phyloP scores from a whole-genome alignment of 1,140 invertebrate genomes.

The Drosophila neocordata region DNA sequence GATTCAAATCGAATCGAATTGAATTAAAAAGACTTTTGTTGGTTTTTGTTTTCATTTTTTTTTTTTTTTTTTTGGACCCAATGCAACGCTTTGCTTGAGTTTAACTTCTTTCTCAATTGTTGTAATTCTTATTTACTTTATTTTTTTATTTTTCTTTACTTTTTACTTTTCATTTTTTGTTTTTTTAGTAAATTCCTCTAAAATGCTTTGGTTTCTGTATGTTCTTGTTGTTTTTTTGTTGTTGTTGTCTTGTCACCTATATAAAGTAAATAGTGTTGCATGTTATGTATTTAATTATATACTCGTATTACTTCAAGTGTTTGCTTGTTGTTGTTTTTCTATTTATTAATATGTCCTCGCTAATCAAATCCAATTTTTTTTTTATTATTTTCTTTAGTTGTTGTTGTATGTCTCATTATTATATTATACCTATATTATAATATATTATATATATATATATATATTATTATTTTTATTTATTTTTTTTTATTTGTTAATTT shows the following conservation, averaged over 20 bases:
- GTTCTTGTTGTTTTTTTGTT: slow-evolving; percentile 33
- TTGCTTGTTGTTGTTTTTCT: slow-evolving; percentile 25
- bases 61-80: slow-evolving; percentile 59
- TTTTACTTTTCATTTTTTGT: slow-evolving; percentile 44
- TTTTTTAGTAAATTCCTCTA: slow-evolving; percentile 75
- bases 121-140: slow-evolving; percentile 35
- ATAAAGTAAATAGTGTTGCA: slow-evolving; percentile 79
- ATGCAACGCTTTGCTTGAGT: slow-evolving; percentile 72
- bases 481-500: slow-evolving; percentile 25
- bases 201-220: slow-evolving; percentile 72
- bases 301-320: slow-evolving; percentile 29
- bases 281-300: slow-evolving; percentile 54
- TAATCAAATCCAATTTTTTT: slow-evolving; percentile 73
- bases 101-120: slow-evolving; percentile 27
- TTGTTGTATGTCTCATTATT: not conserved
- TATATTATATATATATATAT: slow-evolving; percentile 40
- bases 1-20: slow-evolving; percentile 35
- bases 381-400: slow-evolving; percentile 5
- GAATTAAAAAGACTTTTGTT: slow-evolving; percentile 48
- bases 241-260: slow-evolving; percentile 72
- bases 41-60: slow-evolving; percentile 36
- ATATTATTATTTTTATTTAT: slow-evolving; percentile 36
- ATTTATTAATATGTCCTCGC: slow-evolving; percentile 65
- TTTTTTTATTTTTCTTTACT: not conserved
- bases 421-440: not conserved